Percentiles rank a stretch among this genome's conserved stretches.
phyloP scores from a whole-genome alignment of 2,888 invertebrate genomes.

The Chrysolina oricalcia region DNA sequence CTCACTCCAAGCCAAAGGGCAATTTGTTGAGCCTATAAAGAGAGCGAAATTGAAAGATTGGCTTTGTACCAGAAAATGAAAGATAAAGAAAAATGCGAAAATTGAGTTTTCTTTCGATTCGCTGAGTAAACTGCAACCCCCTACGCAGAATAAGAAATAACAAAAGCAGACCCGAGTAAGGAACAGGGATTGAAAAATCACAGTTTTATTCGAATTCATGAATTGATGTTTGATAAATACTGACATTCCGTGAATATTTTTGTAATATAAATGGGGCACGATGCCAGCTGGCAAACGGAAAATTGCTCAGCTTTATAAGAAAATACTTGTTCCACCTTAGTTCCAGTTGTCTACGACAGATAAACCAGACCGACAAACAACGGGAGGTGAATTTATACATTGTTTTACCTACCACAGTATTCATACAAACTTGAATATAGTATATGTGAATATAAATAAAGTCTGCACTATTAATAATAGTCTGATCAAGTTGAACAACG shows the following conservation, averaged over 20 bases:
- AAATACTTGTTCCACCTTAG: neutral
- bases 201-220: neutral
- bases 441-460: no score
- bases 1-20: neutral
- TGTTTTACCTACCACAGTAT: no score
- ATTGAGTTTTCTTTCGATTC: neutral
- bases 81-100: neutral
- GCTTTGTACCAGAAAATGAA: neutral
- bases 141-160: neutral
- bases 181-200: no score
- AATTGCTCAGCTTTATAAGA: neutral
- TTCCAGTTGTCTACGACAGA: no score
- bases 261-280: neutral
- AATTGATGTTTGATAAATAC: neutral
- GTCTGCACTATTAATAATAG: no score
- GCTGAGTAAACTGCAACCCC: neutral
- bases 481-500: no score
- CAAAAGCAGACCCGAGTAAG: neutral
- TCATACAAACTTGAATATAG: no score
- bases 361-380: no score
- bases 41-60: neutral
- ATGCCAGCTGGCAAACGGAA: conserved; percentile 1
- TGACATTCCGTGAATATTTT: neutral
- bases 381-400: no score
- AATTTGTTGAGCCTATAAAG: neutral